Evolutionary conservation across 2,797 vertebrate genomes (phyloP).

Genomic region (Oreonectes daqikongensis): DNA sequence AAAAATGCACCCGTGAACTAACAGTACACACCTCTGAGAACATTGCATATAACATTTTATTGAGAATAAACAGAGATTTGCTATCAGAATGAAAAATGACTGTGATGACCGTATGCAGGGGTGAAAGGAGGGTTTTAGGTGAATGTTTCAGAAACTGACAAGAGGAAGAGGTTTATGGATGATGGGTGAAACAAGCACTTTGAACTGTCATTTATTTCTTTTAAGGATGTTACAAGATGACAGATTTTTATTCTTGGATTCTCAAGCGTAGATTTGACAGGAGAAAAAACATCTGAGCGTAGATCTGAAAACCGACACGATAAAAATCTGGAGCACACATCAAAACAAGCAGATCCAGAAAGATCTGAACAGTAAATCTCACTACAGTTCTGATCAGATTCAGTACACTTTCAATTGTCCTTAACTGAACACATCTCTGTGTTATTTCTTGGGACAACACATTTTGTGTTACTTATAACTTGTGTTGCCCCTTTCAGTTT

Average conservation of each 20-base stretch:
- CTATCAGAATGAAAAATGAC: neutral
- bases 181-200: conserved; percentile 11
- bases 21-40: conserved; percentile 35
- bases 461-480: no score
- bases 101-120: conserved; percentile 25
- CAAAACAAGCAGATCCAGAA: conserved; percentile 20
- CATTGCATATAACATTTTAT: conserved; percentile 18
- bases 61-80: conserved; percentile 6
- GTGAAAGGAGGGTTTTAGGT: conserved; percentile 12
- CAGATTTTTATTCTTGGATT: conserved; percentile 28
- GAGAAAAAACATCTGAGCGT: conserved; percentile 44
- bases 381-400: no score
- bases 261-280: conserved; percentile 37
- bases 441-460: no score
- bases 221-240: conserved; percentile 19
- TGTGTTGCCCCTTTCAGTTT: no score
- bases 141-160: conserved; percentile 10
- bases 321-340: conserved; percentile 18
- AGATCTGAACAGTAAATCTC: neutral
- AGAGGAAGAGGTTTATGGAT: conserved; percentile 20
- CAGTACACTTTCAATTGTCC: no score
- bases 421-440: no score
- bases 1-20: conserved; percentile 49
- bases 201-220: conserved; percentile 9
- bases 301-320: conserved; percentile 24